Evolutionary conservation across 2,113 vertebrate species (phyloP), one percentile per base, ranked within the genome.

Genomic region (Indicator indicator): DNA sequence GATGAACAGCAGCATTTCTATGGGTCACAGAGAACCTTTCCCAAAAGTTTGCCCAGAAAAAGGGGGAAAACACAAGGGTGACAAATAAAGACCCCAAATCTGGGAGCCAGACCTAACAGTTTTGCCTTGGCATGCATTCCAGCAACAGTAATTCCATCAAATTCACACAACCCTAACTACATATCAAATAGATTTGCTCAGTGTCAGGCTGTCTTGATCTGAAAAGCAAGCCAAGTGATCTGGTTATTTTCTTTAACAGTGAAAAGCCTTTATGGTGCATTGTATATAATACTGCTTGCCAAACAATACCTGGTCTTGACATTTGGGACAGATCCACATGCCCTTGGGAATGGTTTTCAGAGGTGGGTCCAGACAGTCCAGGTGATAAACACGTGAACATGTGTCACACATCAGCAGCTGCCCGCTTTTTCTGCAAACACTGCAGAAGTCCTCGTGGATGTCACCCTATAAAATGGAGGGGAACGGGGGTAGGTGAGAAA

Each of bases 241-340:
- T 26, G 44, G 20, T 81, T 78, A n/a, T 93, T 91, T 93, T 69
- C 64, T 72, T 94, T 60, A 91, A 60, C 9, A 14, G 2, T 1
- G 44, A 73, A 86, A 90, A 74, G 38, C 50, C 58, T 71, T 77
- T 68, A 60, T 1, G 64, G 72, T 56, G 12, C 36, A 46, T 10
- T 50, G 18, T 42, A 38, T 32, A 3, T n/a, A 78, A 71, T n/a
- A 84, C n/a, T 64, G 52, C 3, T 83, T 56, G 3, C 38, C 48
- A 87, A 94, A 92, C 70, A 67, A 60, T 99, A 99, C 99, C 99
- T 99, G 99, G 98, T 99, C 99, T 98, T 99, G 99, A 98, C 99
- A 99, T 98, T 99, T 99, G 97, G 99, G 99, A 98, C 99, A 99
- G 98, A 99, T 99, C 99, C 99, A 99, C 99, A 99, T 99, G 99